phyloP scores from a whole-genome alignment of 2,113 vertebrate genomes.

The Beaufortia kweichowensis region DNA sequence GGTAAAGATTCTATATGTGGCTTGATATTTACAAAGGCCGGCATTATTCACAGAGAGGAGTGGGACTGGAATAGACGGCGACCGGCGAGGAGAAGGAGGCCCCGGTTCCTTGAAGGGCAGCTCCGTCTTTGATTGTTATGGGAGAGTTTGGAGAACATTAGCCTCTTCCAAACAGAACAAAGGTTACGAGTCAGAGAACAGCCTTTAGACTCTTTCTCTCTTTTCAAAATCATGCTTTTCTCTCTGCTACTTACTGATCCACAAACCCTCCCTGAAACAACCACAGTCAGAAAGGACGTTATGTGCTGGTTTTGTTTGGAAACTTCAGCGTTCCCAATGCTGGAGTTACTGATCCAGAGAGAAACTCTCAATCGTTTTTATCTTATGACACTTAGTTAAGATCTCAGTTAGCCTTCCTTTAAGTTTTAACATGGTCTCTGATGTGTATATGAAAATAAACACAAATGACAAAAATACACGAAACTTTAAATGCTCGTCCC shows the following conservation, averaged over 20 bases:
- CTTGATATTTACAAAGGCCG: constrained; percentile 53
- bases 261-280: constrained; percentile 51
- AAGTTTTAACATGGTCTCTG: too few species aligned
- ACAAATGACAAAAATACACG: too few species aligned
- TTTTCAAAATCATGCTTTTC: constrained; percentile 51
- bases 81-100: constrained; percentile 27
- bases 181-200: constrained; percentile 59
- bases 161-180: constrained; percentile 56
- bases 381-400: constrained; percentile 40
- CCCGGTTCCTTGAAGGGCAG: constrained; percentile 31
- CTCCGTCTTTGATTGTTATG: constrained; percentile 54
- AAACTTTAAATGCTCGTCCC: too few species aligned
- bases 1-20: constrained; percentile 50
- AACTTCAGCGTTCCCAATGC: constrained; percentile 26
- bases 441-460: too few species aligned
- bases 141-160: constrained; percentile 58
- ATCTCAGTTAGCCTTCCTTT: constrained; percentile 37
- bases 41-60: constrained; percentile 51
- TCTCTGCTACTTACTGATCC: constrained; percentile 55
- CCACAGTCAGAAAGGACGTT: constrained; percentile 26
- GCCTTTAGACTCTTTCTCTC: constrained; percentile 47
- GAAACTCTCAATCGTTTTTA: constrained; percentile 14
- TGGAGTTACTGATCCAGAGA: constrained; percentile 22
- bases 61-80: constrained; percentile 32
- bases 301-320: constrained; percentile 42